A percentile compares a stretch with the other conserved stretches of the same genome.
Evolutionary conservation across 2,113 vertebrate genomes (phyloP).

Genomic region (Arizona elegans): DNA sequence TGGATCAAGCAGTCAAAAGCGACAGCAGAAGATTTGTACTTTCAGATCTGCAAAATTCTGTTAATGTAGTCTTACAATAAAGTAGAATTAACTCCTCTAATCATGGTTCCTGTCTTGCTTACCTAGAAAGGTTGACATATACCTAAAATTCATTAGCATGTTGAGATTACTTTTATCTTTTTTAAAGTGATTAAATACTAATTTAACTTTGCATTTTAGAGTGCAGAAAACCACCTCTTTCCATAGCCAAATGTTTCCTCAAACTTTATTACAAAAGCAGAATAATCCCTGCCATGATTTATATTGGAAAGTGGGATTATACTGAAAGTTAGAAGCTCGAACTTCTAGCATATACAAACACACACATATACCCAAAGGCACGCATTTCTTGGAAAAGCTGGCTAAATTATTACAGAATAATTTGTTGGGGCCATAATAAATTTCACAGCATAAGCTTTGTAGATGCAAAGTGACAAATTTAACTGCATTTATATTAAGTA

Average conservation of each 20-base stretch:
- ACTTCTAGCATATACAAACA: conserved; percentile 14
- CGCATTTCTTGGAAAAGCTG: conserved; percentile 22
- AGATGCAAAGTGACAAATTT: conserved; percentile 66
- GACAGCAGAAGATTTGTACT: not conserved
- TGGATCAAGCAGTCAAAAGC: not conserved
- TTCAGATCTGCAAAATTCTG: not conserved
- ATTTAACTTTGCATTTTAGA: conserved; percentile 29
- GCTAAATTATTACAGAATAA: conserved; percentile 53
- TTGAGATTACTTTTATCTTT: not conserved
- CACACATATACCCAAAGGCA: not conserved
- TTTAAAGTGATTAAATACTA: conserved; percentile 5
- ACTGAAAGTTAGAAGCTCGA: conserved; percentile 5
- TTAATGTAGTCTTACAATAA: not conserved
- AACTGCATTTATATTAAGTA: conserved; percentile 66
- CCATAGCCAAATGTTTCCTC: conserved; percentile 23
- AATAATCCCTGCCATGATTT: conserved; percentile 61
- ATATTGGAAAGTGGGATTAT: conserved; percentile 42
- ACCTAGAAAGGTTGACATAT: not conserved
- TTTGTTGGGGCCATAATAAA: conserved; percentile 57
- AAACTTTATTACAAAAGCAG: conserved; percentile 53
- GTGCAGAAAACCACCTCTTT: not conserved
- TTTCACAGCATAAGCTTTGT: conserved; percentile 47
- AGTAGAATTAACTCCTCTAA: not conserved
- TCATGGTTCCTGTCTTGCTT: not conserved
- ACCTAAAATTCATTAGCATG: not conserved